phyloP scores from a whole-genome alignment of 2,797 vertebrate genomes.

The Chiloscyllium punctatum region DNA sequence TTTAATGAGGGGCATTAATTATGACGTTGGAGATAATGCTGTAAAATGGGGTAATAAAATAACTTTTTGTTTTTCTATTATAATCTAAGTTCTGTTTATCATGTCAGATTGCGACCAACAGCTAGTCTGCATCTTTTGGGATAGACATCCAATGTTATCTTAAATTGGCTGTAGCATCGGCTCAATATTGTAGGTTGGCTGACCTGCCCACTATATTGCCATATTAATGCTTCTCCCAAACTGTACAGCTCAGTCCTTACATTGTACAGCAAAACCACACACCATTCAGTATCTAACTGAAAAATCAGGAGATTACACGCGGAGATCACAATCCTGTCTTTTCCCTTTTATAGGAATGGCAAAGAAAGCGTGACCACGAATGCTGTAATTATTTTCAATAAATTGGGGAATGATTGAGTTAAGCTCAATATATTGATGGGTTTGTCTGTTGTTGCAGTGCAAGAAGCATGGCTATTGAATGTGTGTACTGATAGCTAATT shows the following conservation, averaged over 20 bases:
- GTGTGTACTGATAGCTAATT: neutral
- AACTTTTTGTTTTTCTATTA: neutral
- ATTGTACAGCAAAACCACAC: neutral
- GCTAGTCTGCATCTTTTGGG: neutral
- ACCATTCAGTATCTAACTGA: neutral
- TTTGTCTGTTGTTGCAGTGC: neutral
- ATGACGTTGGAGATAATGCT: neutral
- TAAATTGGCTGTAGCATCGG: neutral
- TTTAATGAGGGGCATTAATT: neutral
- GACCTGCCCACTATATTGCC: neutral
- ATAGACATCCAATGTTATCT: neutral
- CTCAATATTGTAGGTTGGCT: neutral
- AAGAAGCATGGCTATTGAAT: neutral
- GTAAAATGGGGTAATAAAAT: neutral
- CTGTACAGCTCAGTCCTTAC: neutral
- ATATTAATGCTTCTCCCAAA: neutral
- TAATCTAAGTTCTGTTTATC: neutral
- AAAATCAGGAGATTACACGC: neutral
- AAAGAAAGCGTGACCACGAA: neutral
- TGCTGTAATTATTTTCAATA: neutral
- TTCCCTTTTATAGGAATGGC: neutral
- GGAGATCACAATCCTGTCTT: neutral
- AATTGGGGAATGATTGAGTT: neutral
- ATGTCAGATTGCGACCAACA: neutral
- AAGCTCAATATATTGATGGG: neutral